Evolutionary conservation across 2,797 vertebrate genomes (phyloP), one percentile per base, ranked within the genome.

Genomic region (Phataginus tetradactyla): DNA sequence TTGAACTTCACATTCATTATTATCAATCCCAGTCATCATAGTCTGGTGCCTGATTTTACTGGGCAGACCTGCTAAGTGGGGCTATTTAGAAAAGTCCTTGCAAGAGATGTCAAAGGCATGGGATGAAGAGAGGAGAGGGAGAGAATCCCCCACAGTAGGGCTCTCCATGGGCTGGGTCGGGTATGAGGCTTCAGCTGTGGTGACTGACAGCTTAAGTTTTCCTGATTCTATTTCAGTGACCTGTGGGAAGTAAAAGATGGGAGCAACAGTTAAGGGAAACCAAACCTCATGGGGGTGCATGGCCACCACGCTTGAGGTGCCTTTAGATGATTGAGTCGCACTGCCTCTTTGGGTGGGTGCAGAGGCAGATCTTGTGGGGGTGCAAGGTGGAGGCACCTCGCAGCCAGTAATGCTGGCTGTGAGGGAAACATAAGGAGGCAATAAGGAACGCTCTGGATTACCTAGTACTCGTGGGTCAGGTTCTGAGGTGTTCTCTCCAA

Each of bases 1-100:
- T 77, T 92, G 64, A 83, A 42, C 39, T 89, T 96, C 61, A 57
- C 5, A 42, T 69, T 96, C n/a, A 32, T 69, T 53, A 14, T 71
- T 80, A 17, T 88, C 85, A 94, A 18, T 55, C 1, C 1, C 20
- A 4, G 13, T 29, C 42, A 29, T 84, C 11, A 9, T 27, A 20
- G 7, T 15, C 7, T 14, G 29, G 53, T 77, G 27, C 7, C 69
- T 85, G 72, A 17, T 89, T 93, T 92, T 74, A 68, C 59, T 71
- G 91, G 74, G 14, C 17, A 75, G 37, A 37, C 64, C 8, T 86
- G 74, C 12, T 32, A 8, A 42, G 32, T 1, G 20, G 11, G 4
- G 10, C 34, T 74, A 7, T 87, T 83, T 75, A 57, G 72, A 39
- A 92, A 45, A 72, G 57, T 61, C 83, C 13, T 71, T 27, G 13